phyloP scores from a whole-genome alignment of 2,797 vertebrate species.

The Typhlichthys eigenmanni region DNA sequence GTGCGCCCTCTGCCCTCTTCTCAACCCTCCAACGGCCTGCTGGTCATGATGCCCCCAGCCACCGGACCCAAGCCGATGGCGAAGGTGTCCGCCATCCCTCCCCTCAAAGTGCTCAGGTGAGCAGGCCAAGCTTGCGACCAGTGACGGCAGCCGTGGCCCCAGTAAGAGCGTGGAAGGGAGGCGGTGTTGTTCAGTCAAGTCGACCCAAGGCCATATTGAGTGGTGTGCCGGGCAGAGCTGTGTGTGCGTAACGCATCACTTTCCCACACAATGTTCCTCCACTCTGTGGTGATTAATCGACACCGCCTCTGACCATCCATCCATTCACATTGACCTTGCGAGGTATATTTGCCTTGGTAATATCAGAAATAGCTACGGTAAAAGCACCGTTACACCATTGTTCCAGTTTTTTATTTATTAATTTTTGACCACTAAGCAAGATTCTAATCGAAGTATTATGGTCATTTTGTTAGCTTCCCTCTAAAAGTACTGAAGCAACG shows the following conservation, averaged over 20 bases:
- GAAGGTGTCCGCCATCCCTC: conserved; percentile 62
- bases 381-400: neutral
- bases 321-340: conserved; percentile 4
- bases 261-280: neutral
- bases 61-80: conserved; percentile 64
- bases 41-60: conserved; percentile 84
- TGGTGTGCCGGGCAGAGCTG: neutral
- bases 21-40: conserved; percentile 71
- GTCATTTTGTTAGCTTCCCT: conserved; percentile 4
- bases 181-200: neutral
- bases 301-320: neutral
- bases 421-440: neutral
- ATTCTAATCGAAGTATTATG: neutral
- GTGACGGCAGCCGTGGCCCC: no score
- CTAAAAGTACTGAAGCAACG: neutral
- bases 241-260: no score
- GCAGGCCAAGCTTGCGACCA: conserved; percentile 18
- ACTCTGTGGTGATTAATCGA: neutral
- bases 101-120: conserved; percentile 77
- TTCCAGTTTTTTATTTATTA: neutral
- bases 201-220: neutral
- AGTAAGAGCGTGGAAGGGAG: no score
- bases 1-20: conserved; percentile 16
- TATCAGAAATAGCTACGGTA: conserved; percentile 1
- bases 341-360: neutral